Evolutionary conservation across 2,113 vertebrate genomes (phyloP).

Genomic region (Callipepla californica): DNA sequence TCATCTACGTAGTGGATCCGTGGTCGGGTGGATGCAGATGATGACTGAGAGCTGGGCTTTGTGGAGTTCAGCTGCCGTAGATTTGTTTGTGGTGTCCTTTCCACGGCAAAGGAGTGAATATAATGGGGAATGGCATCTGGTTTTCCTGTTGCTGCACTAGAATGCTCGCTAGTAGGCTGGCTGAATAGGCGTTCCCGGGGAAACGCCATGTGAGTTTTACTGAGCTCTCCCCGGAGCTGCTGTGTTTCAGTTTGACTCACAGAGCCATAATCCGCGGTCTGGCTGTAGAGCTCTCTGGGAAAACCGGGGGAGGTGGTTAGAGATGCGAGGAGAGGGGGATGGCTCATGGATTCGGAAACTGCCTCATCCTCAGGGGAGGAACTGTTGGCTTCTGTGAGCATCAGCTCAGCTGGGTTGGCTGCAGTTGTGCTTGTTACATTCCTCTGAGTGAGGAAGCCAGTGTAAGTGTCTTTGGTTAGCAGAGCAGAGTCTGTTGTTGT

Average conservation of each 20-base stretch:
- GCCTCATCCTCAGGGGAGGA: neutral
- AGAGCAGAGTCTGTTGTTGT: neutral
- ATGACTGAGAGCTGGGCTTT: neutral
- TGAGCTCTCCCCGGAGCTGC: neutral
- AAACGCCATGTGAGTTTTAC: rapidly evolving
- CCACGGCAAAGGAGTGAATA: neutral
- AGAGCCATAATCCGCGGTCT: neutral
- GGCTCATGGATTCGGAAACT: neutral
- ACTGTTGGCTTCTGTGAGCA: neutral
- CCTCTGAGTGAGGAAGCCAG: neutral
- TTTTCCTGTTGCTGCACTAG: neutral
- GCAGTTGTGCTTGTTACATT: rapidly evolving
- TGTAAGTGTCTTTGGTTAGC: neutral
- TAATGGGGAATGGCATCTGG: neutral
- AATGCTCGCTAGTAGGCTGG: neutral
- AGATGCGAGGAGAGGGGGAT: rapidly evolving
- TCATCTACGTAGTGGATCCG: conserved; percentile 33
- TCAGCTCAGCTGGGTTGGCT: neutral
- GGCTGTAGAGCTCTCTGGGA: neutral
- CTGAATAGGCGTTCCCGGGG: neutral
- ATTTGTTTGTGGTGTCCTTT: neutral
- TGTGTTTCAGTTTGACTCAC: neutral
- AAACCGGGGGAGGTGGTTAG: neutral
- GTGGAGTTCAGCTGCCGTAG: neutral
- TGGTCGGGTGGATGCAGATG: neutral